A percentile compares a stretch with the other conserved stretches of the same genome.
Evolutionary conservation across 2,888 invertebrate genomes (phyloP).

Genomic region (Sicus ferrugineus): DNA sequence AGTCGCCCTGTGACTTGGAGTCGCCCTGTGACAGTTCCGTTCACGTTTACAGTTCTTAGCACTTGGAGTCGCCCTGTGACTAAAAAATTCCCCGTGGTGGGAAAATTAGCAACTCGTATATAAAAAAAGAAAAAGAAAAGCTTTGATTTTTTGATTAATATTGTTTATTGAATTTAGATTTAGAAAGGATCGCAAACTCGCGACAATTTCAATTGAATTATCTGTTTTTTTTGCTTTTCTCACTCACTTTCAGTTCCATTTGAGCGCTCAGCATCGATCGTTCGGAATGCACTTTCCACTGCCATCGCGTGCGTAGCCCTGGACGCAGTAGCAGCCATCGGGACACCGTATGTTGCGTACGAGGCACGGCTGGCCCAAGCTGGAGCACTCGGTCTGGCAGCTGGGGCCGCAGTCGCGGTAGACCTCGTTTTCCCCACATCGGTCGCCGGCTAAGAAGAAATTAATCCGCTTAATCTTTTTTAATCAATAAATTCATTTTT

Average conservation of each 20-base stretch:
- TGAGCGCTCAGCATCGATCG: neutral
- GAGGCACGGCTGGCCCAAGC: constrained; percentile 51
- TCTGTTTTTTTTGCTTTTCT: neutral
- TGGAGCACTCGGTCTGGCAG: constrained; percentile 59
- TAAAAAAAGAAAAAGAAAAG: no score
- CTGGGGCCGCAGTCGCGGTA: constrained; percentile 51
- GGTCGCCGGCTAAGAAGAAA: no score
- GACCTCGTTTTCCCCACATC: constrained; percentile 51
- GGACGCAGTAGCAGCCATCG: constrained; percentile 58
- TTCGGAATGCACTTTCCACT: constrained; percentile 48
- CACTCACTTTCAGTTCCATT: neutral
- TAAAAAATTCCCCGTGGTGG: no score
- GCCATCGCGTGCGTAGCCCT: constrained; percentile 53
- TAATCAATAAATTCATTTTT: no score
- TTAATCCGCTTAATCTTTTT: no score
- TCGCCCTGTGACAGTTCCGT: no score
- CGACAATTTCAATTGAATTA: neutral
- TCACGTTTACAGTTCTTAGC: no score
- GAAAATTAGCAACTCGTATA: no score
- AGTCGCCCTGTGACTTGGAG: no score
- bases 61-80: no score
- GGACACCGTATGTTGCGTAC: constrained; percentile 53
- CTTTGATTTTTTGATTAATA: no score
- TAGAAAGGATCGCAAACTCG: neutral
- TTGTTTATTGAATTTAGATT: no score